Base-by-base conservation (phyloP, 2,888 invertebrate species). In the Brachyopa scutellaris region DNA sequence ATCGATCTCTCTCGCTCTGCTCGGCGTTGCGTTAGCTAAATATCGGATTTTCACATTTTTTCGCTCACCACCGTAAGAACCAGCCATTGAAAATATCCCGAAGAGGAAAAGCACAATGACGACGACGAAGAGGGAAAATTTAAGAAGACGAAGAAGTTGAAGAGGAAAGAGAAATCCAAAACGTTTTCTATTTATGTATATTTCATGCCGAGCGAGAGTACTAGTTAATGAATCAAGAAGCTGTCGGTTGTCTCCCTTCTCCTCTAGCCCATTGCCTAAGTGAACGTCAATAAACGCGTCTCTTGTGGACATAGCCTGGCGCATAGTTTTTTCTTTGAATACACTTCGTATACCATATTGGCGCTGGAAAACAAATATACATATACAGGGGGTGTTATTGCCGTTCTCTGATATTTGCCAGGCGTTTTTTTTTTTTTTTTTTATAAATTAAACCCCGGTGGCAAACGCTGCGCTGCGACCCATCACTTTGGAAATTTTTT, bases 371-470 rank as follows among this genome's bases (percentile, higher is more conserved):
- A 57, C 29, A 82, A 66, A 82, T 45, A 77, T 59, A 55, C 21
- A 64, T 45, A 76, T 47, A 77, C 69, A 23, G 77, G 77, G 66
- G 77, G 59, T 76, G 74, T 62, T 70, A 76, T 76, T 64, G 69
- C 59, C 49, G 45, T 64, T 76, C 74, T 31, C 36, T 47, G 47
- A 76, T 66, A 66, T 61, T 82, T 67, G 61, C 51, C 76, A 64
- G 57, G 15, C 15, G 53, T 13, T 64, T 51, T 33, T 69, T 57
- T 64, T 36, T 53, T 11, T 33, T 38, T 49, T 15, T 13, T 33
- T 51, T 40, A 29, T 36, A 26, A 23, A 26, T 26, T 42, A 47
- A 55, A 64, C 47, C 21, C 72, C 57, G 21, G 31, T 45, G 74
- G 55, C 64, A 57, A 49, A 38, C 6, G 40, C 31, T 21, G 49